These are phyloP conservation scores for Torymus aiolomorphi DNA, from an alignment of 2,888 invertebrate species.

Conservation along the genomic window DNA sequence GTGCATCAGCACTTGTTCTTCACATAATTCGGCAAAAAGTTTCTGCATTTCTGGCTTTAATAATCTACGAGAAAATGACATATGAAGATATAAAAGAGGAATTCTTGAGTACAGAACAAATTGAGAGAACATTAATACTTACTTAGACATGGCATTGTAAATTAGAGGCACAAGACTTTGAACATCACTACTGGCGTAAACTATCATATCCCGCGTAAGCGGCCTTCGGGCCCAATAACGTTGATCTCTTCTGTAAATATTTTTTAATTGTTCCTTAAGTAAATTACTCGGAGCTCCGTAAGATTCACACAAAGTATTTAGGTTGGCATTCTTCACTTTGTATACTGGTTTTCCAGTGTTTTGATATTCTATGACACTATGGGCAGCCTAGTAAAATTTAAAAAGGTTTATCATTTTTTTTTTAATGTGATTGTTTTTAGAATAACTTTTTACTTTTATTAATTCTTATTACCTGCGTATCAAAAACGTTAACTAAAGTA, in stretches of 20 bases:
- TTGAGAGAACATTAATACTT: conserved; percentile 45
- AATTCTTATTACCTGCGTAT: conserved; percentile 83
- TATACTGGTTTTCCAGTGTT: conserved; percentile 93
- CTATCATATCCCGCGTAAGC: conserved; percentile 91
- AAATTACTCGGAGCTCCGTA: conserved; percentile 93
- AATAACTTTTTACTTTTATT: conserved; percentile 13
- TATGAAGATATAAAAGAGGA: neutral
- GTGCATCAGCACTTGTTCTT: conserved; percentile 88
- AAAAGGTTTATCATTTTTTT: conserved; percentile 17
- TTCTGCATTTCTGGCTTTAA: conserved; percentile 84
- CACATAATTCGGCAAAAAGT: conserved; percentile 89
- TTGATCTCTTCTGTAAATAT: conserved; percentile 89
- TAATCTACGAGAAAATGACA: conserved; percentile 74
- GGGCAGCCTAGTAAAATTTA: conserved; percentile 81
- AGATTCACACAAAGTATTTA: conserved; percentile 93
- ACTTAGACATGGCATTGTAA: conserved; percentile 84
- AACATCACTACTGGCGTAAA: conserved; percentile 93
- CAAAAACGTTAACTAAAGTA: conserved; percentile 89
- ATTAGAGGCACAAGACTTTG: conserved; percentile 89
- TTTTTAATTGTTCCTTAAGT: conserved; percentile 92
- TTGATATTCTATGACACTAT: conserved; percentile 93
- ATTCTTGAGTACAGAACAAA: too few species aligned
- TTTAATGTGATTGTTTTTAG: conserved; percentile 7
- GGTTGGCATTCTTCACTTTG: conserved; percentile 94
- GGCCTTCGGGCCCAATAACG: conserved; percentile 94